Evolutionary conservation across 2,888 invertebrate genomes (phyloP), one percentile per base, ranked within the genome.

Genomic region (Morpho helenor): DNA sequence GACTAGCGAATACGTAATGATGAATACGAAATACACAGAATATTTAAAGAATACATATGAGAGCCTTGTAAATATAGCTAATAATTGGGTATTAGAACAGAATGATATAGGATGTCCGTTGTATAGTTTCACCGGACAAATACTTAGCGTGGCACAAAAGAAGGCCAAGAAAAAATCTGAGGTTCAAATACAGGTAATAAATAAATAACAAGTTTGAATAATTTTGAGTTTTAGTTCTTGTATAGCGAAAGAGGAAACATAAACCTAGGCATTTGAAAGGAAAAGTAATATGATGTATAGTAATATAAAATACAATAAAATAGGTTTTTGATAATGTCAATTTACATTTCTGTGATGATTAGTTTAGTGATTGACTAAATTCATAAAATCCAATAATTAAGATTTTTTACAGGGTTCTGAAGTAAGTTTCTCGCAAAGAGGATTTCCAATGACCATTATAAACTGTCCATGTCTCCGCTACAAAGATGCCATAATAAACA

Each of bases 131-230:
- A 83, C 75, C 57, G 89, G 89, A 0, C 82, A 83, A 64, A 10
- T 84, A 3, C 62, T 82, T n/a, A 80, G 78, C 4, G 65, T 69
- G 7, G 62, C 72, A 39, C 82, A 79, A 62, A 89, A 87, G 68
- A 88, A 88, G 69, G 45, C 65, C 9, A 88, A 83, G 65, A 84
- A 80, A 62, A 88, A 87, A 67, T 87, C 87, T 0, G 87, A 89
- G 8, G 47, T 82, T 7, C 80, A 80, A 63, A 49, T 85, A 52
- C 79, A 77, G 74, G 84, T 82, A 46, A 48, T 31, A 7, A 46
- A 48, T 31, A 7, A 48, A 39, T 31, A 2, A 5, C 31, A 31
- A 31, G 31, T 31, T 5, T 31, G 31, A 31, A 31, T 31, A 31
- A 5, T 31, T 31, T 31, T 31, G 31, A 31, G 4, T 31, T 31